Base-by-base conservation (phyloP, 2,888 invertebrate species). In the Epirrita christyi region DNA sequence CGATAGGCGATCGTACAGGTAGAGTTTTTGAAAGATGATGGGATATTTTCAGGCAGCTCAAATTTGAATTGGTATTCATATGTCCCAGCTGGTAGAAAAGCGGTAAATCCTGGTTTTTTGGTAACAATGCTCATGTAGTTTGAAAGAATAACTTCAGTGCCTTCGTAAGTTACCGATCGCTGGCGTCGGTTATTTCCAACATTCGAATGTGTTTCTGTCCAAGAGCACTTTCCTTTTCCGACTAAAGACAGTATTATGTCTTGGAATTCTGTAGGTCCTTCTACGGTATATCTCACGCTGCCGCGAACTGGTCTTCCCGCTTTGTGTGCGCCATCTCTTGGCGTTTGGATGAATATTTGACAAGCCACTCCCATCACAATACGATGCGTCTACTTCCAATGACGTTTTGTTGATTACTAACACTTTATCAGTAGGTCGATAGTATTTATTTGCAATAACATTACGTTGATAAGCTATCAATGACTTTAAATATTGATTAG, bases 171-270 rank as follows among this genome's bases (percentile, higher is more conserved):
- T n/a, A n/a, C n/a, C n/a, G n/a, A n/a, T n/a, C n/a, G n/a, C 28
- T 14, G 15, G 36, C 46, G 10, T 34, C 15, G 4, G 21, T 21
- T 21, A 21, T 21, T 2, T 21, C 21, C 4, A 4, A 4, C 21
- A 21, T 21, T 14, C 21, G 14, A 34, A 36, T 28, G 29, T 9
- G 9, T 36, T 41, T 67, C 64, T 1, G 15, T 38, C 69, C 67
- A 69, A 7, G 8, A 6, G n/a, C 71, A 73, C 11, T 58, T 41
- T 51, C 70, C 76, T 66, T 66, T 71, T 13, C 72, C 72, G 1
- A 66, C 41, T 0, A 75, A 50, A 1, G 72, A 66, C 8, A 78
- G 44, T 37, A 48, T 45, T 4, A 78, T 70, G 6, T 58, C 66
- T 13, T 61, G 67, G 21, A 61, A 71, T 38, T 59, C 66, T 11